Percentiles rank a stretch among this genome's conserved stretches.
Conservation (phyloP, 2,797 vertebrate species). For the Hafferia zeledoni region DNA sequence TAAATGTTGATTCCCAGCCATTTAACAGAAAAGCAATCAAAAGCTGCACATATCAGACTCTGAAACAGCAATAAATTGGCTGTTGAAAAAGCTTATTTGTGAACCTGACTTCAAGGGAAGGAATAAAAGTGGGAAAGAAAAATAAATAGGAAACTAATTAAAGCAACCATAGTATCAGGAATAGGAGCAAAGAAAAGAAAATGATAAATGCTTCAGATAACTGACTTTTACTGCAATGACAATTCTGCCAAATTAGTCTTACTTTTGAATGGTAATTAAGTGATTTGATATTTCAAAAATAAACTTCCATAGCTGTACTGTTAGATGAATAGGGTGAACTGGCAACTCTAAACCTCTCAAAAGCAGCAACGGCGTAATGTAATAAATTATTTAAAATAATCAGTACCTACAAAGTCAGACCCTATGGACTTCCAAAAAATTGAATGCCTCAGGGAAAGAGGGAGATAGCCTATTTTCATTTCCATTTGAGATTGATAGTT, state of each 20-base stretch:
- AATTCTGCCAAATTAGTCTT: background rate
- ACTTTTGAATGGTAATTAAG: background rate
- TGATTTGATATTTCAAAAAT: background rate
- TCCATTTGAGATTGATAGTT: background rate
- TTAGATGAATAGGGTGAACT: background rate
- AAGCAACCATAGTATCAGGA: background rate
- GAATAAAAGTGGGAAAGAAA: background rate
- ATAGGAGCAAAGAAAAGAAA: background rate
- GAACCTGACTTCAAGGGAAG: slow-evolving; percentile 9
- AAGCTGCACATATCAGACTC: background rate
- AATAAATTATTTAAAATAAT: slow-evolving; percentile 19
- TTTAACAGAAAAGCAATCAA: slow-evolving; percentile 2
- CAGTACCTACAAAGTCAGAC: background rate
- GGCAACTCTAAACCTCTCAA: background rate
- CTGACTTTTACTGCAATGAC: background rate
- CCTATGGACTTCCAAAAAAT: background rate
- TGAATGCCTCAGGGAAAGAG: background rate
- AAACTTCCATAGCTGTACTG: background rate
- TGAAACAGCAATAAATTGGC: background rate
- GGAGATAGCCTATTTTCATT: background rate
- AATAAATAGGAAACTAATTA: slow-evolving; percentile 38
- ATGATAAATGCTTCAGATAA: slow-evolving; percentile 8
- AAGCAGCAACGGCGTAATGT: background rate
- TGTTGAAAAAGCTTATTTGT: slow-evolving; percentile 12
- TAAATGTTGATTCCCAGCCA: background rate